phyloP scores from a whole-genome alignment of 2,113 vertebrate genomes.

The Micromys minutus region DNA sequence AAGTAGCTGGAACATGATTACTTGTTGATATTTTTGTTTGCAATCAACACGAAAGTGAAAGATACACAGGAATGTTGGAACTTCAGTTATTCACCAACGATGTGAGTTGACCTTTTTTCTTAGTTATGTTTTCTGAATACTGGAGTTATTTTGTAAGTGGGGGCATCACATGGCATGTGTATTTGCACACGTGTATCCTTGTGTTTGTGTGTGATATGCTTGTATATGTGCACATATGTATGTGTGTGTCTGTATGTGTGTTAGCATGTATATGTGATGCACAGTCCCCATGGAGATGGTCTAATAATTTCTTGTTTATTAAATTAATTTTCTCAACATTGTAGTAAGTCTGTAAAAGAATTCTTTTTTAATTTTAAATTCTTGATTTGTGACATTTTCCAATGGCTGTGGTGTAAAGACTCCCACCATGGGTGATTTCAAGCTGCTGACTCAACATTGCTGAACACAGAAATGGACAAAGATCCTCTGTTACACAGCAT shows the following conservation, averaged over 20 bases:
- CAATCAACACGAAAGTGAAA: not conserved
- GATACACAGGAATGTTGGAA: not conserved
- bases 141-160: not conserved
- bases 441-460: not conserved
- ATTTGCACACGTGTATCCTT: not conserved
- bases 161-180: not conserved
- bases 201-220: not conserved
- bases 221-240: not conserved
- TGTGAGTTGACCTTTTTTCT: not conserved
- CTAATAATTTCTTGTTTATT: not conserved
- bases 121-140: not conserved
- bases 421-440: not conserved
- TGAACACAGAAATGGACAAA: not conserved
- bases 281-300: not conserved
- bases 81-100: not conserved
- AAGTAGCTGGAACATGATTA: not conserved
- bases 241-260: not conserved
- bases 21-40: constrained; percentile 16
- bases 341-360: not conserved
- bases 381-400: not conserved
- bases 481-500: not conserved
- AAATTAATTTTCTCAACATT: not conserved
- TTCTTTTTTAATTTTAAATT: not conserved
- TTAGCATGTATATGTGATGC: not conserved
- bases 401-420: not conserved